Base-by-base conservation (phyloP, 2,113 vertebrate genomes). In the Dermatemys mawii region DNA sequence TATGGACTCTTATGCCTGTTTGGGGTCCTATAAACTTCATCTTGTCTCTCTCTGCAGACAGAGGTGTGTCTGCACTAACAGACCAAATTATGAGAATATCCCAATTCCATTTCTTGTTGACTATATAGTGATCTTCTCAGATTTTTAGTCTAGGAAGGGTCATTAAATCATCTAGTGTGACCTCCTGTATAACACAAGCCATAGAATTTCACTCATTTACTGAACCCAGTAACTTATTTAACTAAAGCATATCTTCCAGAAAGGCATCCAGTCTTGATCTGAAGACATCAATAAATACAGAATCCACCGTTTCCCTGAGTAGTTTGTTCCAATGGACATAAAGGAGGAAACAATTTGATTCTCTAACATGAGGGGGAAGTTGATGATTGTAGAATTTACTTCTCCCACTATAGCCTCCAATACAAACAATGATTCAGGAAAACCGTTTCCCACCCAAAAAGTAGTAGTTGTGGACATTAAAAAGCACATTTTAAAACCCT, bases 381-480 rank as follows among this genome's bases (percentile, higher is more conserved):
- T 2, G 2, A 89, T 1, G 0, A 26, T 46, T 24, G 70, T 78
- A 4, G 84, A 92, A 4, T 44, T 9, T 51, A 38, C 1, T 81
- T 79, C 14, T 89, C 6, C 83, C 87, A 8, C 38, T 75, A 24
- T 76, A 90, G n/a, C 87, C 93, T 83, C 89, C 44, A 88, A 85
- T 1, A 54, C 12, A 29, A 14, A 76, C 19, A 80, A 46, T 86
- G 88, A 93, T n/a, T 80, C n/a, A 41, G 79, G 27, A 2, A 92
- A 92, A 63, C 27, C 76, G 53, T 80, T 79, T 90, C 9, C 44
- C 24, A 89, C 7, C 73, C 19, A 46, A 90, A 92, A 88, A 76
- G 57, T 9, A 86, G 38, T 87, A 86, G 90, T 41, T 73, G 22
- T 12, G 67, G 12, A 87, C 87, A 90, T 12, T 48, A 83, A 84